phyloP scores from a whole-genome alignment of 2,888 invertebrate genomes.

The Ornithoptera alexandrae region DNA sequence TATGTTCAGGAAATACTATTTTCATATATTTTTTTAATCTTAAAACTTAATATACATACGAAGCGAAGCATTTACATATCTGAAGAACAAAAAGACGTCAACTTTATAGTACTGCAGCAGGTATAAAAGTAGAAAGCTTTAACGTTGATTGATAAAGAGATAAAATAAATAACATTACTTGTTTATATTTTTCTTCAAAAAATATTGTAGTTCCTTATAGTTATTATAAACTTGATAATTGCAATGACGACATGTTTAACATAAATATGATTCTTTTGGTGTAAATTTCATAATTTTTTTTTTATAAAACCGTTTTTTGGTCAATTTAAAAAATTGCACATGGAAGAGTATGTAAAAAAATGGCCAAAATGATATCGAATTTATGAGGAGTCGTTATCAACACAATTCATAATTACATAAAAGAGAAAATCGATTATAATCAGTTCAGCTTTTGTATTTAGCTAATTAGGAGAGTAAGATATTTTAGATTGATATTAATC shows the following conservation, averaged over 20 bases:
- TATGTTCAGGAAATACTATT: slow-evolving; percentile 10
- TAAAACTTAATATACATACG: slow-evolving; percentile 1
- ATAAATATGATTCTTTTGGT: neutral
- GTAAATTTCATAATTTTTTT: neutral
- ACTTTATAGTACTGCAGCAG: slow-evolving; percentile 1
- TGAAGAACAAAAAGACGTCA: neutral
- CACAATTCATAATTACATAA: no score
- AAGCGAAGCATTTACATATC: neutral
- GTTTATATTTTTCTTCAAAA: neutral
- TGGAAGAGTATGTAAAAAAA: no score
- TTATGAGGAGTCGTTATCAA: no score
- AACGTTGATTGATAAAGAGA: neutral
- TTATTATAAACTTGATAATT: slow-evolving; percentile 4
- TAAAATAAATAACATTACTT: slow-evolving; percentile 1
- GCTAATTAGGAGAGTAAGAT: no score
- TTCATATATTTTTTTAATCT: neutral
- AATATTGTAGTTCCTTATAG: neutral
- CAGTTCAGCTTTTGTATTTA: no score
- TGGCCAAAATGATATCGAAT: no score
- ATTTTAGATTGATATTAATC: neutral
- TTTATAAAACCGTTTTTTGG: slow-evolving; percentile 23
- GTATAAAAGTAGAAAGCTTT: slow-evolving; percentile 28
- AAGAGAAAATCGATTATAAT: no score
- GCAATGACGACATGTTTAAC: neutral
- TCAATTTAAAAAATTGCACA: no score